phyloP scores from a whole-genome alignment of 2,113 vertebrate genomes.

The Platichthys stellatus region DNA sequence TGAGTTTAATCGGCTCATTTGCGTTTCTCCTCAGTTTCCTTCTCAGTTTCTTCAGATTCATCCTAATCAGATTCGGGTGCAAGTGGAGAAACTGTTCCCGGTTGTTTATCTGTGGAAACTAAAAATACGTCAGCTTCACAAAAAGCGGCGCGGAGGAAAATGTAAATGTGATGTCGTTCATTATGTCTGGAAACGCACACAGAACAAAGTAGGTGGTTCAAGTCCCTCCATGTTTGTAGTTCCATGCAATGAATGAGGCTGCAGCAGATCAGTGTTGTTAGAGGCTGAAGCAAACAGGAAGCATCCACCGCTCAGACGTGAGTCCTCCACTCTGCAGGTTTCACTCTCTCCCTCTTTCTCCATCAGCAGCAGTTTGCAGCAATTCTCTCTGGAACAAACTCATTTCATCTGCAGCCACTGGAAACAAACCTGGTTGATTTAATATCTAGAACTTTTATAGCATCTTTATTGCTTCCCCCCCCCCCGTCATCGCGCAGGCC shows the following conservation, averaged over 20 bases:
- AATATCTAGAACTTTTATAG: background rate
- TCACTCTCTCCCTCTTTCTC: too few species aligned
- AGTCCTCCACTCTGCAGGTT: too few species aligned
- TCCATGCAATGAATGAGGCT: too few species aligned
- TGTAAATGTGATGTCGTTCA: background rate
- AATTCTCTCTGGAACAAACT: slow-evolving; percentile 14
- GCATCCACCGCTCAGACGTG: too few species aligned
- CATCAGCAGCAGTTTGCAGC: background rate
- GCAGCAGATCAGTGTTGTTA: too few species aligned
- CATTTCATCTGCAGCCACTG: slow-evolving; percentile 9
- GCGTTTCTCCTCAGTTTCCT: background rate
- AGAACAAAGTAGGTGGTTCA: too few species aligned
- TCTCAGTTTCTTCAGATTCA: background rate
- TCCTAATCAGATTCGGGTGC: background rate
- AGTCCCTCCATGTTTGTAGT: too few species aligned
- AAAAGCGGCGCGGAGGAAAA: background rate
- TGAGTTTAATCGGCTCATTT: background rate
- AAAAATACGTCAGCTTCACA: background rate
- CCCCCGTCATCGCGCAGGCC: background rate
- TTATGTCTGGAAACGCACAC: too few species aligned
- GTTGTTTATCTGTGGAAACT: background rate
- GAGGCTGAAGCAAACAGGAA: too few species aligned
- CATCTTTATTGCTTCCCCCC: background rate
- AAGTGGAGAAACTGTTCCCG: background rate
- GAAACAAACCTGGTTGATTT: slow-evolving; percentile 31